These are phyloP conservation scores for Leucopternis melanops DNA, from an alignment of 2,113 vertebrate species.

Conservation along the genomic window DNA sequence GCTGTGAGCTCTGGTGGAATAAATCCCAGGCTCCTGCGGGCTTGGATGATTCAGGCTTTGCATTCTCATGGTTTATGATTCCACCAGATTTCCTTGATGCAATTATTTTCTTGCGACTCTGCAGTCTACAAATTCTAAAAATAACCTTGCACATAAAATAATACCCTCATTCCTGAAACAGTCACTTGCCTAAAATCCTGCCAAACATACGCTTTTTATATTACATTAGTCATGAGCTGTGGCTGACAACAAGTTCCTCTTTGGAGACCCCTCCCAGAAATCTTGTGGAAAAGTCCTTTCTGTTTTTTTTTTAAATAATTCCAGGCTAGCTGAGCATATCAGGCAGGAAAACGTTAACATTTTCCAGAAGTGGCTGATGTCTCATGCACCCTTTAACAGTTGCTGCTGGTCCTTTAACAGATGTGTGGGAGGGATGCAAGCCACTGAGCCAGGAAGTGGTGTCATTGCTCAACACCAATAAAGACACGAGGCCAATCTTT, in stretches of 20 bases:
- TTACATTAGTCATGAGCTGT: slow-evolving; percentile 52
- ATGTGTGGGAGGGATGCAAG: slow-evolving; percentile 4
- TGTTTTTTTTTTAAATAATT: slow-evolving; percentile 5
- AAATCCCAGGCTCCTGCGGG: slow-evolving; percentile 22
- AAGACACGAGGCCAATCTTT: neutral
- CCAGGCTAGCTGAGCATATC: slow-evolving; percentile 15
- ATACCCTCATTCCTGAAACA: slow-evolving; percentile 55
- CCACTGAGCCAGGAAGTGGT: neutral
- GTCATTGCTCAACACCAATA: neutral
- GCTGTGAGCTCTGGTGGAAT: slow-evolving; percentile 1
- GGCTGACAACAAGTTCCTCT: slow-evolving; percentile 44
- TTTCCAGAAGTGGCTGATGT: slow-evolving; percentile 61
- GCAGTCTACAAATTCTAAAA: slow-evolving; percentile 49
- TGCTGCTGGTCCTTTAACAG: neutral
- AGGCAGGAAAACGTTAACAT: slow-evolving; percentile 65
- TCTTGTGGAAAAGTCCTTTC: slow-evolving; percentile 11
- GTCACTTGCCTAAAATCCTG: slow-evolving; percentile 26
- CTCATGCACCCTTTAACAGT: slow-evolving; percentile 27
- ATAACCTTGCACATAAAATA: slow-evolving; percentile 51
- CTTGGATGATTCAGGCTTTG: slow-evolving; percentile 39
- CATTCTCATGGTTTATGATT: slow-evolving; percentile 62
- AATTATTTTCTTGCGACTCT: slow-evolving; percentile 58
- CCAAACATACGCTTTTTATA: slow-evolving; percentile 53
- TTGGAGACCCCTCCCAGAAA: neutral
- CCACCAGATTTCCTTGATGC: slow-evolving; percentile 55